Conservation (phyloP, 2,797 vertebrate species). For the Rachycentron canadum region DNA sequence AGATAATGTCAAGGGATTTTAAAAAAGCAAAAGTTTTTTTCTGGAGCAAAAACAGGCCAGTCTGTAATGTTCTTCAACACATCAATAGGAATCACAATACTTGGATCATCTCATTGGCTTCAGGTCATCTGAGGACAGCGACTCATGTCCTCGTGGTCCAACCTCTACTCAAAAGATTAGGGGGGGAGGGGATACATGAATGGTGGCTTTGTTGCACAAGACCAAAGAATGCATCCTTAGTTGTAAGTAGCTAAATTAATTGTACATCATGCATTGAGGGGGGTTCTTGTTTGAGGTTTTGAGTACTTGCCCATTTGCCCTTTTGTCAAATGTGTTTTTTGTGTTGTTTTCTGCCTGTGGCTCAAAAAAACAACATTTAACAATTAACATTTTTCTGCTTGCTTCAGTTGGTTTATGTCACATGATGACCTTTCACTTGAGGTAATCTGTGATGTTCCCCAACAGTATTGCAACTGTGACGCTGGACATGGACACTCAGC, state of each 20-base stretch:
- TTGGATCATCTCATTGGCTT: conserved; percentile 34
- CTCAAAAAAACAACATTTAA: neutral
- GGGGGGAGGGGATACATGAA: conserved; percentile 55
- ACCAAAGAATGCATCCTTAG: conserved; percentile 60
- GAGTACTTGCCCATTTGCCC: neutral
- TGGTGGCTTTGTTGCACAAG: conserved; percentile 67
- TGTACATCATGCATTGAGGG: conserved; percentile 18
- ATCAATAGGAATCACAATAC: conserved; percentile 35
- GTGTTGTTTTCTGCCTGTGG: neutral
- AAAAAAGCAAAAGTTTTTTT: neutral
- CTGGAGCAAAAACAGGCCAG: neutral
- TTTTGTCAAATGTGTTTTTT: neutral
- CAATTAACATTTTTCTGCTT: neutral
- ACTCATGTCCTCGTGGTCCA: conserved; percentile 45
- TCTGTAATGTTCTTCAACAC: neutral
- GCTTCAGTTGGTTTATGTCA: too few relatives aligned
- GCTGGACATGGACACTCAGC: too few relatives aligned
- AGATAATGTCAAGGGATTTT: conserved; percentile 4
- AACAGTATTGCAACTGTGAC: too few relatives aligned
- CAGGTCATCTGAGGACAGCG: conserved; percentile 49
- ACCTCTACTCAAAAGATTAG: conserved; percentile 45
- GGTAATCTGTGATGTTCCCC: too few relatives aligned
- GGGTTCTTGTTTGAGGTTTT: neutral
- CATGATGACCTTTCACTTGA: too few relatives aligned
- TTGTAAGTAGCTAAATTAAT: conserved; percentile 54